A percentile compares a stretch with the other conserved stretches of the same genome.
Conservation (phyloP, 2,888 invertebrate genomes). For the Thereva nobilitata region DNA sequence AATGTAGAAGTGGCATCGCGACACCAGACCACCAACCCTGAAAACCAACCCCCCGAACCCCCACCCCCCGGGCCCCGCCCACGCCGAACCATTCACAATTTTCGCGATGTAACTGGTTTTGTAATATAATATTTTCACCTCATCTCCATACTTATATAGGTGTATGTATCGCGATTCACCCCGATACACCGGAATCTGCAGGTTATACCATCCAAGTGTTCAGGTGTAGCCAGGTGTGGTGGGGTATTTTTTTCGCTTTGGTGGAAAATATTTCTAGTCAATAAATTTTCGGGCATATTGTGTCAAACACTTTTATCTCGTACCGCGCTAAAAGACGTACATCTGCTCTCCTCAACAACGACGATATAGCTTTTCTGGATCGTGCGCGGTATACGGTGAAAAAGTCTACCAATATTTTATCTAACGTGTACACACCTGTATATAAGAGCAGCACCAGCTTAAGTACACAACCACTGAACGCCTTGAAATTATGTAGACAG, state of each 20-base stretch:
- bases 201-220: slow-evolving; percentile 3
- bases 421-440: slow-evolving; percentile 30
- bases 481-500: slow-evolving; percentile 22
- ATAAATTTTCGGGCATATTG: slow-evolving; percentile 31
- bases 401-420: slow-evolving; percentile 27
- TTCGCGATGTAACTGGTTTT: slow-evolving; percentile 31
- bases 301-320: slow-evolving; percentile 32
- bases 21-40: no score
- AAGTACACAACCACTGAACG: slow-evolving; percentile 24
- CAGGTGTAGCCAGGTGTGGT: background rate
- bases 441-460: slow-evolving; percentile 7
- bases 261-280: slow-evolving; percentile 24
- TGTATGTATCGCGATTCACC: no score
- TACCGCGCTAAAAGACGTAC: slow-evolving; percentile 26
- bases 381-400: slow-evolving; percentile 7
- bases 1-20: no score
- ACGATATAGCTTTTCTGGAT: slow-evolving; percentile 7
- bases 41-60: no score
- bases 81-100: slow-evolving; percentile 13
- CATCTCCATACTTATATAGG: slow-evolving; percentile 15
- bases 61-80: no score
- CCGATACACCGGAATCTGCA: background rate
- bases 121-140: slow-evolving; percentile 33
- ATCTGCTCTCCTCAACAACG: slow-evolving; percentile 16
- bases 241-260: background rate